These are phyloP conservation scores for Catonia carolina DNA, from an alignment of 2,888 invertebrate genomes.

Conservation along the genomic window DNA sequence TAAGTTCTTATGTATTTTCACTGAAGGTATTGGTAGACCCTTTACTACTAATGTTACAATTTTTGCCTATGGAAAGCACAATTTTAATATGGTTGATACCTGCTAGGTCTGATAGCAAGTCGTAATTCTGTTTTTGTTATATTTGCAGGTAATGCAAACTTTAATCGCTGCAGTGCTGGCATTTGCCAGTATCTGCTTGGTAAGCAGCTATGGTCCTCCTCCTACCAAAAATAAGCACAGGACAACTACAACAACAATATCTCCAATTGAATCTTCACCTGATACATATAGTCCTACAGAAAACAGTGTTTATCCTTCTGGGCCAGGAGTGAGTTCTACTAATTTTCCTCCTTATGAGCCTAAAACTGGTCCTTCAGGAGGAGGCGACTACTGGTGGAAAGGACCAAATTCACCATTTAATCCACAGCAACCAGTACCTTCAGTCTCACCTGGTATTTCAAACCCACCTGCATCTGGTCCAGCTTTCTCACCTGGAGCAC, in stretches of 20 bases:
- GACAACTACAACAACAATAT: constrained; percentile 31
- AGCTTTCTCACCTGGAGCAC: not conserved
- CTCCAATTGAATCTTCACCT: constrained; percentile 28
- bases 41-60: no score
- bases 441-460: not conserved
- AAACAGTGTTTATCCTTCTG: not conserved
- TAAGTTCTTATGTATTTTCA: no score
- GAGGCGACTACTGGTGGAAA: constrained; percentile 53
- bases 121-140: no score
- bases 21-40: no score
- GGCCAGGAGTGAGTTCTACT: not conserved
- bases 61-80: no score
- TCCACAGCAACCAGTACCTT: constrained; percentile 38
- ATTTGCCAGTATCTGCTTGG: not conserved
- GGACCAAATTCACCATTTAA: constrained; percentile 53
- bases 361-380: not conserved
- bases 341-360: not conserved
- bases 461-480: not conserved
- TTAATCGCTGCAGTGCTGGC: no score
- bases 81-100: no score
- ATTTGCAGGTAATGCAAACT: no score
- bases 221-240: constrained; percentile 26
- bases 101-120: no score
- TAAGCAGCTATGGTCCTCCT: constrained; percentile 12
- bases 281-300: not conserved